Evolutionary conservation across 2,888 invertebrate species (phyloP), one percentile per base, ranked within the genome.

Genomic region (Drosophila affinis): DNA sequence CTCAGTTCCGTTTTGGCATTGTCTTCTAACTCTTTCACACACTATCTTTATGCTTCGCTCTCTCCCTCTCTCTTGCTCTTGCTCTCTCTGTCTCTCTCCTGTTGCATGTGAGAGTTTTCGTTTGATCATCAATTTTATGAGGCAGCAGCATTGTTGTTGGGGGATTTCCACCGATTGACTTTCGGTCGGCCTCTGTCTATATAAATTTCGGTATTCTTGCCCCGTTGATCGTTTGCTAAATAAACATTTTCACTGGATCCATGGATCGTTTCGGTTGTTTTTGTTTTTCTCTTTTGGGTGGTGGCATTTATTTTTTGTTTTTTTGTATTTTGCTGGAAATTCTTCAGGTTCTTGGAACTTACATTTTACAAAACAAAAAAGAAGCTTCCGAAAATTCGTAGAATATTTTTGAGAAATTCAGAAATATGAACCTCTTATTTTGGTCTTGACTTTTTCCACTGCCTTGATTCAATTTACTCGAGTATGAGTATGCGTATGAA

Each of bases 91-190:
- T 27, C 52, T 54, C 53, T 39, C 39, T 24, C 24, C 47, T 18
- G 3, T 24, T 24, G 62, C 62, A 86, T 81, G 88, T 88, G 90
- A 87, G 83, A 89, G 79, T 89, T 91, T 91, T 81, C 89, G 83
- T 91, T 91, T 90, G 90, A 91, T 90, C 91, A 90, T 86, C 81
- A 80, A 87, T 83, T 90, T 91, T 85, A 90, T 91, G 88, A 74
- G 77, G 83, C 75, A 24, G 74, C 56, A 58, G 51, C 39, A 75
- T 68, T 62, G 59, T 79, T 60, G 58, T 76, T 60, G 70, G 80
- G 81, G 83, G 67, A 86, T 88, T 77, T 82, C 86, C 87, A 77
- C 64, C 84, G 78, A 84, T 81, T 87, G 83, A 88, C 88, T 88
- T 83, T 39, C 39, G 14, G 6, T 14, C 14, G 87, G 81, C 59